phyloP scores from a whole-genome alignment of 64 coral and sea anemone genomes.

The Acropora yongei region DNA sequence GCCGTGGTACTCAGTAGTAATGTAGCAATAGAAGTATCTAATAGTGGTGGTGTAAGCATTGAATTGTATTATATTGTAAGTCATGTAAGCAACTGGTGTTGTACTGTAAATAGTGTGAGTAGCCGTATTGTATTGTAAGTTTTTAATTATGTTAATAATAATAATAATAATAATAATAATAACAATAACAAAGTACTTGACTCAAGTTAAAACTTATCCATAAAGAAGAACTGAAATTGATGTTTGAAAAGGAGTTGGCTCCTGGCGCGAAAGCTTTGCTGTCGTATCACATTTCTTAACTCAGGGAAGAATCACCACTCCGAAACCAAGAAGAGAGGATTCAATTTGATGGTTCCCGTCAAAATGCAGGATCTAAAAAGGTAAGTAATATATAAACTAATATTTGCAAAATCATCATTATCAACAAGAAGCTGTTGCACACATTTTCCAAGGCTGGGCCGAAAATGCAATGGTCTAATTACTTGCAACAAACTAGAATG shows the following conservation, averaged over 20 bases:
- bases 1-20: no score
- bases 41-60: no score
- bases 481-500: not conserved
- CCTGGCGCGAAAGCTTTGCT: conserved; percentile 26
- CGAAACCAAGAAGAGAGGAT: not conserved
- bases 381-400: not conserved
- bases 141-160: no score
- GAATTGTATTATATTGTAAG: no score
- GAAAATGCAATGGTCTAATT: not conserved
- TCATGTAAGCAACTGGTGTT: no score
- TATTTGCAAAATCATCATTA: not conserved
- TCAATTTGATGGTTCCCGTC: not conserved
- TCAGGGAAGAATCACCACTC: conserved; percentile 20
- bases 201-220: conserved; percentile 18
- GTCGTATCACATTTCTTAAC: not conserved
- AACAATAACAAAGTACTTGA: no score
- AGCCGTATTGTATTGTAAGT: no score
- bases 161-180: no score
- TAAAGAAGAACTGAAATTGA: conserved; percentile 19
- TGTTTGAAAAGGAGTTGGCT: conserved; percentile 20
- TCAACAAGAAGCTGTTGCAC: not conserved
- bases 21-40: no score
- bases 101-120: no score
- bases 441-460: not conserved
- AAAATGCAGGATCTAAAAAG: conserved; percentile 23